Base-by-base conservation (phyloP, 2,888 invertebrate species). In the Villa cingulata region DNA sequence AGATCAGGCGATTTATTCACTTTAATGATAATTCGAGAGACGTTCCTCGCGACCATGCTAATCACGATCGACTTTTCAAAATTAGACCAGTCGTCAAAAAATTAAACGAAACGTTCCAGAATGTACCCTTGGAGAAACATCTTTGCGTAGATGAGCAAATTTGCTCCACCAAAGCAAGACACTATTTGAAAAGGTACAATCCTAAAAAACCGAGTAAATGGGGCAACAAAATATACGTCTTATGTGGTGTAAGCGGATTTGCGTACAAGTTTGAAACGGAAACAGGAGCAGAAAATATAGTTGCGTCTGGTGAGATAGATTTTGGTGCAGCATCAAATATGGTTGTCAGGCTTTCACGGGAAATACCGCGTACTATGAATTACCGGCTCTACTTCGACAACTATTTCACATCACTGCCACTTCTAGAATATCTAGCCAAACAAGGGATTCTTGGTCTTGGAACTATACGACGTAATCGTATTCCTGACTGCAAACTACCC, bases 131-230 rank as follows among this genome's bases (percentile, higher is more conserved):
- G n/a, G n/a, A n/a, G n/a, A n/a, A n/a, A n/a, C n/a, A n/a, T n/a
- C n/a, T n/a, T n/a, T n/a, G n/a, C n/a, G n/a, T n/a, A n/a, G n/a
- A n/a, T n/a, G n/a, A n/a, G n/a, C n/a, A n/a, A n/a, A n/a, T n/a
- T n/a, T 27, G 27, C 10, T 6, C 41, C 34, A 51, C 48, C 40
- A 51, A 48, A 45, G 37, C 46, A 16, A 42, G 41, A 15, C 47
- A 52, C 40, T 50, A 45, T 37, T 48, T 51, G 46, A 51, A 51
- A 32, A 45, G 48, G 32, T 53, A 51, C 37, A 37, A 43, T 14
- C 51, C 52, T 18, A 42, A 41, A 32, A 57, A 57, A 48, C 55
- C 55, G 5, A 50, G 57, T 46, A 58, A 56, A 51, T 56, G 52
- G 53, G 54, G 55, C 16, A 56, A 53, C 40, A 57, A 56, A 43